Evolutionary conservation across 1,140 invertebrate species (phyloP).

Genomic region (Zeugodacus cucurbitae): DNA sequence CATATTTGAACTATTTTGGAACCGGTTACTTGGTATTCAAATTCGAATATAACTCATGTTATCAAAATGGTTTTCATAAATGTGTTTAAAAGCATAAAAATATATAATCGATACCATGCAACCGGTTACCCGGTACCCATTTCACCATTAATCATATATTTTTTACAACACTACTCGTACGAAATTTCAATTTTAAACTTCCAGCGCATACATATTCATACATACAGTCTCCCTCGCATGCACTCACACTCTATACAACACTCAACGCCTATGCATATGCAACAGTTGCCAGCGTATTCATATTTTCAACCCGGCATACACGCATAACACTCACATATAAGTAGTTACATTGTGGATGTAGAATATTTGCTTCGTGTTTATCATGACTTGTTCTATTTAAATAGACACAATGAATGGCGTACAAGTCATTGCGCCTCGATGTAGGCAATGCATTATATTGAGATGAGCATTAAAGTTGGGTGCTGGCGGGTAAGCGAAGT

Average conservation of each 20-base stretch:
- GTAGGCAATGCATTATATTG: neutral
- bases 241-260: neutral
- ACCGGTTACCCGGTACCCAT: neutral
- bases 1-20: neutral
- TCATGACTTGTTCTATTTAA: conserved; percentile 31
- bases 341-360: neutral
- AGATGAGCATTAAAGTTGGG: neutral
- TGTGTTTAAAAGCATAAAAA: no score
- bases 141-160: neutral
- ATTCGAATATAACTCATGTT: neutral
- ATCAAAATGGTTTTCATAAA: no score
- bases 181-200: neutral
- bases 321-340: neutral
- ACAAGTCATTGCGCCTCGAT: conserved; percentile 22
- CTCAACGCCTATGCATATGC: conserved; percentile 31
- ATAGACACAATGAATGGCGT: conserved; percentile 29
- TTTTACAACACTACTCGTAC: neutral
- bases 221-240: neutral
- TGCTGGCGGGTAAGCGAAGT: neutral
- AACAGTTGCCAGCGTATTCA: conserved; percentile 4
- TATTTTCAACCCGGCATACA: neutral
- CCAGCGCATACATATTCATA: neutral
- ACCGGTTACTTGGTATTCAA: neutral
- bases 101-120: neutral
- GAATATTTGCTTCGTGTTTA: neutral